Base-by-base conservation (phyloP, 2,888 invertebrate species). In the Nyleta sp. region DNA sequence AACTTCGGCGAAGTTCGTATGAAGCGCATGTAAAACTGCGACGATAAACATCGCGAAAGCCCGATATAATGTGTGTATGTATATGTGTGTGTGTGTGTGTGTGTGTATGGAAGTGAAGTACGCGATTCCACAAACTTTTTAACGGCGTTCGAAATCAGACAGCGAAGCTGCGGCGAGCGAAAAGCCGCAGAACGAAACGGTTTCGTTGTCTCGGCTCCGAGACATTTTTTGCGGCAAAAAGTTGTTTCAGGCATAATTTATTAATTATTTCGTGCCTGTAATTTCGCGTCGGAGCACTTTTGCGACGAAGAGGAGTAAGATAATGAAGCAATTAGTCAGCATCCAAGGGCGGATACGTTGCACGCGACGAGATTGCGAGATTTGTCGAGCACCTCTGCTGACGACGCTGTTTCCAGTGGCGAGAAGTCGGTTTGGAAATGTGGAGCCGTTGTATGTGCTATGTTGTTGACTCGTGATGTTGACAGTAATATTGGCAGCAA, bases 381-480 rank as follows among this genome's bases (percentile, higher is more conserved):
- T 72, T 55, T 64, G 72, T 72, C 72, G 72, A 35, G 71, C 46
- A 60, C 46, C 67, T 44, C 18, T 24, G 67, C 67, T 46, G 67
- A 55, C 38, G 46, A 67, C 18, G 67, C 48, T 22, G 20, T 33
- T 53, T 44, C 28, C 18, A 53, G n/a, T 20, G n/a, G 33, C 17
- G 48, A 57, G 38, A 55, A 67, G 22, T 67, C 44, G 22, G 33
- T 67, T 46, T 13, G 15, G 44, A 86, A 87, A 88, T 87, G 86
- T 17, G 28, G n/a, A n/a, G n/a, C n/a, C n/a, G n/a, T n/a, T n/a
- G n/a, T n/a, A n/a, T n/a, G n/a, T n/a, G n/a, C n/a, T n/a, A n/a
- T n/a, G n/a, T n/a, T n/a, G n/a, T n/a, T n/a, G n/a, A n/a, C n/a
- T n/a, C n/a, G n/a, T n/a, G n/a, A n/a, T n/a, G n/a, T n/a, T n/a